Conservation (phyloP, 2,888 invertebrate species). For the Peribatodes rhomboidaria region DNA sequence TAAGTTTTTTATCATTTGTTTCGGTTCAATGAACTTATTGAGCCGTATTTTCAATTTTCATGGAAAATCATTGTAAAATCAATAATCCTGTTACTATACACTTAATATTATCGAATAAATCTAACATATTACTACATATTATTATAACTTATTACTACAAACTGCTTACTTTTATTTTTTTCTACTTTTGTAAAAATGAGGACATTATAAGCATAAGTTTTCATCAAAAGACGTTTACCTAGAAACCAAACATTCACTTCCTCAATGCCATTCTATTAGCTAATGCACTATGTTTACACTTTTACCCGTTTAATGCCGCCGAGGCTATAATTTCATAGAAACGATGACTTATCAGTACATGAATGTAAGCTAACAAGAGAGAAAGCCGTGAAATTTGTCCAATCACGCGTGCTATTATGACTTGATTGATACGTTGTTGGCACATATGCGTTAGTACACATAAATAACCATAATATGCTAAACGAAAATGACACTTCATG, state of each 20-base stretch:
- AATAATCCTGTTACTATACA: too few relatives aligned
- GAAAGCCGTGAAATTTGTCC: slow-evolving; percentile 26
- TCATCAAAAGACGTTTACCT: slow-evolving; percentile 20
- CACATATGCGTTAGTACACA: not conserved
- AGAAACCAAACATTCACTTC: slow-evolving; percentile 30
- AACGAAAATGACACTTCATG: not conserved
- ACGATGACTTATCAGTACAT: slow-evolving; percentile 30
- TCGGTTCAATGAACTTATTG: too few relatives aligned
- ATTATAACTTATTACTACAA: too few relatives aligned
- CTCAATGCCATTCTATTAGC: slow-evolving; percentile 18
- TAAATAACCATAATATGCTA: not conserved
- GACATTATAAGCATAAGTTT: not conserved
- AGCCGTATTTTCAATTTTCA: too few relatives aligned
- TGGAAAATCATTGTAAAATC: too few relatives aligned
- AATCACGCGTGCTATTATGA: slow-evolving; percentile 19
- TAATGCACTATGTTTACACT: slow-evolving; percentile 33
- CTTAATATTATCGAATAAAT: too few relatives aligned
- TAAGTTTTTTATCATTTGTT: too few relatives aligned
- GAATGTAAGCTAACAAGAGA: slow-evolving; percentile 25
- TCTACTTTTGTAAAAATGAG: not conserved
- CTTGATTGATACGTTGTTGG: slow-evolving; percentile 16
- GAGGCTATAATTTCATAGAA: slow-evolving; percentile 33
- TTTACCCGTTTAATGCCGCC: slow-evolving; percentile 31
- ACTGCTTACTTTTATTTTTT: too few relatives aligned
- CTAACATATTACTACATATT: not conserved